phyloP scores from a whole-genome alignment of 2,888 invertebrate genomes.

The Girardia tigrina region DNA sequence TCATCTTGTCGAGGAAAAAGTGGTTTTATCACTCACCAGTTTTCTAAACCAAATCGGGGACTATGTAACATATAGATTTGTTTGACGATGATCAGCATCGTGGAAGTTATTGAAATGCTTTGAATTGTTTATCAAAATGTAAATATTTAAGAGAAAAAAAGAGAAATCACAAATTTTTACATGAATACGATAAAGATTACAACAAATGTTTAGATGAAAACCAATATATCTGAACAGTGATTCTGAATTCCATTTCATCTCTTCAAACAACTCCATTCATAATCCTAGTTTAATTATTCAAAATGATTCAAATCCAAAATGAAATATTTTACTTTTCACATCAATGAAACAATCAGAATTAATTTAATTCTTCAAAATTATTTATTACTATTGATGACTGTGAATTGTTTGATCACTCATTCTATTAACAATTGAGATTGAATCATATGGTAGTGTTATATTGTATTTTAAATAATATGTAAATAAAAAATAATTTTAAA shows the following conservation, averaged over 20 bases:
- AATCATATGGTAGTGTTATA: too few species aligned
- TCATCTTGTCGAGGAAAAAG: slow-evolving; percentile 37
- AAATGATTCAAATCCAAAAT: neutral
- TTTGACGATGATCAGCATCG: slow-evolving; percentile 36
- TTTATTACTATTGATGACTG: too few species aligned
- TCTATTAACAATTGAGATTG: too few species aligned
- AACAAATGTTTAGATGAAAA: too few species aligned
- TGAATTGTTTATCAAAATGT: neutral
- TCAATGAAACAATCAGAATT: too few species aligned
- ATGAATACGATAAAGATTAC: neutral
- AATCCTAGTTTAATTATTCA: neutral
- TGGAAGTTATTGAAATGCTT: slow-evolving; percentile 34
- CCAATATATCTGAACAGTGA: neutral
- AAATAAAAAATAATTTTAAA: too few species aligned
- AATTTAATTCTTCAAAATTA: too few species aligned
- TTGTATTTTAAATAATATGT: too few species aligned
- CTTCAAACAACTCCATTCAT: neutral
- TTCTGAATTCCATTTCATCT: neutral
- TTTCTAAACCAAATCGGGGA: slow-evolving; percentile 37
- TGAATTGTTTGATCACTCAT: too few species aligned
- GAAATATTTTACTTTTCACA: neutral
- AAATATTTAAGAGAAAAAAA: neutral
- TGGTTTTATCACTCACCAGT: slow-evolving; percentile 35
- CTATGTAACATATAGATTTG: slow-evolving; percentile 36
- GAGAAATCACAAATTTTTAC: neutral